These are phyloP conservation scores for Diachrysia chrysitis DNA, from an alignment of 2,888 invertebrate species.

Conservation along the genomic window DNA sequence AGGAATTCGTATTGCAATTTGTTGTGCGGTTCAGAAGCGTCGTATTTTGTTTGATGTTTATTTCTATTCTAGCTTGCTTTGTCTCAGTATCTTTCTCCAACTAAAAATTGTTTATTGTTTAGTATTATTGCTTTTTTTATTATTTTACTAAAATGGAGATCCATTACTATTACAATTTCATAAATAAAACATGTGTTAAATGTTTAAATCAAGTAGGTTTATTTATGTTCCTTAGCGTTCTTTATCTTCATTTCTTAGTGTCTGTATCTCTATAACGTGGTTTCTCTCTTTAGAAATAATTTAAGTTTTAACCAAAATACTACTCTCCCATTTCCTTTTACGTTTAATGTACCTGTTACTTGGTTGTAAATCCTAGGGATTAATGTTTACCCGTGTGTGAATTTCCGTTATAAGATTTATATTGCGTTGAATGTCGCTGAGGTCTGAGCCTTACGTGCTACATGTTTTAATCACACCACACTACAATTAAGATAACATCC, in stretches of 20 bases:
- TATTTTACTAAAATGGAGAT: background rate
- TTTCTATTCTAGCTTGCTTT: slow-evolving; percentile 1
- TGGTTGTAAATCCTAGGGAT: slow-evolving; percentile 45
- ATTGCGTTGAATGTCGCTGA: slow-evolving; percentile 12
- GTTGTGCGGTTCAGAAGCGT: background rate
- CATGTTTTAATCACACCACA: slow-evolving; percentile 38
- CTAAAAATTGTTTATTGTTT: background rate
- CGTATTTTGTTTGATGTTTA: background rate
- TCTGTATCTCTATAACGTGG: background rate
- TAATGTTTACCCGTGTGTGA: slow-evolving; percentile 45
- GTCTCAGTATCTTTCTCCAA: background rate
- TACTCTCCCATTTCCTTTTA: slow-evolving; percentile 17
- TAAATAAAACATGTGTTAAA: background rate
- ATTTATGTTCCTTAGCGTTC: background rate
- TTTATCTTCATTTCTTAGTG: background rate
- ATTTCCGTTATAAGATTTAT: slow-evolving; percentile 31
- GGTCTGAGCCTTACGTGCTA: slow-evolving; percentile 34
- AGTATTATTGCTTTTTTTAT: background rate
- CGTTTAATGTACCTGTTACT: slow-evolving; percentile 19
- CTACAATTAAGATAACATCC: slow-evolving; percentile 43
- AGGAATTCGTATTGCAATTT: slow-evolving; percentile 4
- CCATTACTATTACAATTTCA: background rate
- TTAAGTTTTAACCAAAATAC: slow-evolving; percentile 22
- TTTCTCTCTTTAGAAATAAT: background rate
- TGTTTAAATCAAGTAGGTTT: background rate